Evolutionary conservation across 2,888 invertebrate genomes (phyloP).

Genomic region (Lobophora halterata): DNA sequence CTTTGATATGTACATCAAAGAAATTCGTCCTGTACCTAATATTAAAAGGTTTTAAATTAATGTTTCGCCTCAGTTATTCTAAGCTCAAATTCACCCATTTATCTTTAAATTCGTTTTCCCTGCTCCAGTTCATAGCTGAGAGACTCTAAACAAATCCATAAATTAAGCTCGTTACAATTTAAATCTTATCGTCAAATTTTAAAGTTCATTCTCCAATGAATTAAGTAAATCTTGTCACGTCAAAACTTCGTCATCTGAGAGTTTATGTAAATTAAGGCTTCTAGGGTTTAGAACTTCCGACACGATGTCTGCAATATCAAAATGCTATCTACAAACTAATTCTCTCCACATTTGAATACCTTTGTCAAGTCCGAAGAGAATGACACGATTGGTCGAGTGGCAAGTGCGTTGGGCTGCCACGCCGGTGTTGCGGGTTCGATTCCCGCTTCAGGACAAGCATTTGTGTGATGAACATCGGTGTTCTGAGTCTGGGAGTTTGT

Average conservation of each 20-base stretch:
- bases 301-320: slow-evolving; percentile 12
- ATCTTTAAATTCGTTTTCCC: slow-evolving; percentile 22
- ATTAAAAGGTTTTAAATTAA: slow-evolving; percentile 5
- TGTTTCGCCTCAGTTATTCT: slow-evolving; percentile 11
- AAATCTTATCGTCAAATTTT: slow-evolving; percentile 27
- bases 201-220: slow-evolving; percentile 29
- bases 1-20: slow-evolving; percentile 5
- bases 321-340: too few species aligned
- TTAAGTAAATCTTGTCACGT: slow-evolving; percentile 30
- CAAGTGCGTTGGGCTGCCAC: too few species aligned
- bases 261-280: slow-evolving; percentile 22
- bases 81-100: slow-evolving; percentile 17
- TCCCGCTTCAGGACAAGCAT: too few species aligned
- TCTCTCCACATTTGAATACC: too few species aligned
- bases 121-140: slow-evolving; percentile 22
- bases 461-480: too few species aligned
- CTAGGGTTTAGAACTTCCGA: slow-evolving; percentile 15
- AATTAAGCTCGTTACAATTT: slow-evolving; percentile 24
- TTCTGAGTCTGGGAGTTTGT: too few species aligned
- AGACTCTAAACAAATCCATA: slow-evolving; percentile 26
- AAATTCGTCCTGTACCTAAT: neutral
- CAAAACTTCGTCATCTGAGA: slow-evolving; percentile 31
- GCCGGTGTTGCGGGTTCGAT: too few species aligned
- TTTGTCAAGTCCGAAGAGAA: too few species aligned
- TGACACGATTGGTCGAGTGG: too few species aligned